A percentile compares a stretch with the other conserved stretches of the same genome.
Conservation (phyloP, 2,113 vertebrate species). For the Heloderma charlesbogerti region DNA sequence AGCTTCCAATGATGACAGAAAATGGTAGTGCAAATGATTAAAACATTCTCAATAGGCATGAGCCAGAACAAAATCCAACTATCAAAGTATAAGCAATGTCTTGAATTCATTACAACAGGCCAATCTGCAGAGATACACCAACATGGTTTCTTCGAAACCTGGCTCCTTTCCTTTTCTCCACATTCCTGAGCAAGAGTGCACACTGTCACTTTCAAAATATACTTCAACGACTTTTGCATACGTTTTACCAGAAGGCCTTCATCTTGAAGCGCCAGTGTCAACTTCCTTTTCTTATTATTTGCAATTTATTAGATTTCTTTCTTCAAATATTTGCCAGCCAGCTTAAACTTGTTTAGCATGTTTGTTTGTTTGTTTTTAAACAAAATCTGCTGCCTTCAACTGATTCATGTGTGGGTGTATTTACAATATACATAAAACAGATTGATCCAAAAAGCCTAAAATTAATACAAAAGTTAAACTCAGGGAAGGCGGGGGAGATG, state of each 20-base stretch:
- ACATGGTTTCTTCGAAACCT: not conserved
- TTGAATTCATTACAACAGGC: slow-evolving; percentile 9
- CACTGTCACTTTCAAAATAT: slow-evolving; percentile 63
- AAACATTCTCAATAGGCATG: slow-evolving; percentile 17
- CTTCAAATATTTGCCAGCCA: slow-evolving; percentile 64
- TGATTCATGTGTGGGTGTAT: slow-evolving; percentile 50
- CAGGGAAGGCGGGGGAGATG: slow-evolving; percentile 37
- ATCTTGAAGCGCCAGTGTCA: slow-evolving; percentile 65
- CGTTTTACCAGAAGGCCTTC: slow-evolving; percentile 69
- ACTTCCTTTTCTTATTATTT: slow-evolving; percentile 69
- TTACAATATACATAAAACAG: slow-evolving; percentile 50
- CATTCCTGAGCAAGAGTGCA: slow-evolving; percentile 15
- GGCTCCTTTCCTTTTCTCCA: not conserved
- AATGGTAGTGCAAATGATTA: slow-evolving; percentile 21
- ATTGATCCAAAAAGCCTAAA: slow-evolving; percentile 46
- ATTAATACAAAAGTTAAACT: slow-evolving; percentile 44
- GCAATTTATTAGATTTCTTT: slow-evolving; percentile 64
- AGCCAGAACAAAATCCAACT: slow-evolving; percentile 23
- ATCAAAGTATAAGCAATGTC: slow-evolving; percentile 41
- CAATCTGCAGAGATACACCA: slow-evolving; percentile 41
- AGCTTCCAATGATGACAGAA: slow-evolving; percentile 23
- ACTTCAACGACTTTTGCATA: slow-evolving; percentile 68
- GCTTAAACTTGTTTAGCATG: slow-evolving; percentile 68
- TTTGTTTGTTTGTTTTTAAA: slow-evolving; percentile 15
- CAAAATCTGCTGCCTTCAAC: slow-evolving; percentile 65